Conservation (phyloP, 2,113 vertebrate genomes). For the Chaetorhynchus papuensis region DNA sequence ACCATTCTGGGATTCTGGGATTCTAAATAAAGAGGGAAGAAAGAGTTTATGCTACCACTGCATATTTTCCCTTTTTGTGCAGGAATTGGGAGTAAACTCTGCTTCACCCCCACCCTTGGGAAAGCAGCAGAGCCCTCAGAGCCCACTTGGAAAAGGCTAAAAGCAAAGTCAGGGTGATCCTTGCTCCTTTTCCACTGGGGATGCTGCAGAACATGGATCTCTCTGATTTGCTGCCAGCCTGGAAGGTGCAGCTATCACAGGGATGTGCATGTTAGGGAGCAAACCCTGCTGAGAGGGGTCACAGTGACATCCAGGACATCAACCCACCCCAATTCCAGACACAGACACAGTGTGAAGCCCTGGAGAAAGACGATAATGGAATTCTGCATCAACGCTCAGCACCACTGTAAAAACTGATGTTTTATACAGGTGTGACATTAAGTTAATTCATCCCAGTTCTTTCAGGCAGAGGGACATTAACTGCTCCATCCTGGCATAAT, state of each 20-base stretch:
- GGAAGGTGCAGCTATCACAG: background rate
- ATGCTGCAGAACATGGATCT: background rate
- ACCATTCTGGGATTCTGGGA: background rate
- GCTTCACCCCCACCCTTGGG: background rate
- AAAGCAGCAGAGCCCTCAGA: background rate
- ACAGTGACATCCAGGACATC: background rate
- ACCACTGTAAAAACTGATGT: background rate
- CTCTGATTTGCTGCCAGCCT: background rate
- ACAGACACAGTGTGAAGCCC: background rate
- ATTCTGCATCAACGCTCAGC: background rate
- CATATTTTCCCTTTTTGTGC: rapidly evolving
- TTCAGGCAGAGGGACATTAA: background rate
- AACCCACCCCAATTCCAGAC: background rate
- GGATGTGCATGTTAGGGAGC: background rate
- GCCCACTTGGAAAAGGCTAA: background rate
- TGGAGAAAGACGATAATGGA: background rate
- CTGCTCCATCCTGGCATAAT: background rate
- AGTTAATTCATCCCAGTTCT: background rate
- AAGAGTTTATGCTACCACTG: background rate
- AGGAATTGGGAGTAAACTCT: background rate
- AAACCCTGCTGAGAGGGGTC: background rate
- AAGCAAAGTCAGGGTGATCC: background rate
- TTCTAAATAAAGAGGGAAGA: background rate
- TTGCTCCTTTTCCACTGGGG: background rate
- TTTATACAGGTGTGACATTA: background rate